Base-by-base conservation (phyloP, 2,888 invertebrate genomes). In the Apantesis nais region DNA sequence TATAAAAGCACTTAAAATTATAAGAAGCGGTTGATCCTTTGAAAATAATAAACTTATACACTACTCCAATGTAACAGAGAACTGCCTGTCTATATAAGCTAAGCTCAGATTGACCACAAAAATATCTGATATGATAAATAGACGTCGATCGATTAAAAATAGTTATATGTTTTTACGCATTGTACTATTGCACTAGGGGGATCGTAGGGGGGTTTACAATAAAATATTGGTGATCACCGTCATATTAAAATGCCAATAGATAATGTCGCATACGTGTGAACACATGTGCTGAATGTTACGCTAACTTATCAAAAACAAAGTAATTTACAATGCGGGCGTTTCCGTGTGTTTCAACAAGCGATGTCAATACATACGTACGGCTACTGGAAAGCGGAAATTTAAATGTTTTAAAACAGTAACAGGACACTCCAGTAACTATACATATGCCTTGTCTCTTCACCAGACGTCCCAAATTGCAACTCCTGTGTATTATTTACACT, bases 401-500 rank as follows among this genome's bases (percentile, higher is more conserved):
- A 44, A 14, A 22, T n/a, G n/a, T 44, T 41, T 14, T n/a, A 9
- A 39, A 34, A 55, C 25, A 55, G 31, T 64, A 34, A 61, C 60
- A 48, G 44, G 29, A 29, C 64, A 31, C 31, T 22, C 52, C 65
- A 66, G 37, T 66, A 66, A 63, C 62, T 61, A 48, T 72, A 76
- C 70, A 75, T 39, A 66, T 39, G 60, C 41, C 22, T 60, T 60
- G 41, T 22, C 41, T 29, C 34, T 71, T 81, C 75, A 80, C 76
- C 76, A 79, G 73, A 67, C 75, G 79, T 81, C 78, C 81, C 79
- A 72, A 74, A 78, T 77, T 74, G 86, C 85, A 87, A 81, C 83
- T 88, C 86, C 85, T 87, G 92, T 93, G 93, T 92, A 88, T 87
- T 92, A 94, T 94, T 91, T 94, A 94, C 94, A 94, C 93, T 86